A percentile compares a stretch with the other conserved stretches of the same genome.
These are phyloP conservation scores for Hydriomena furcata DNA, from an alignment of 2,888 invertebrate species.

Conservation along the genomic window DNA sequence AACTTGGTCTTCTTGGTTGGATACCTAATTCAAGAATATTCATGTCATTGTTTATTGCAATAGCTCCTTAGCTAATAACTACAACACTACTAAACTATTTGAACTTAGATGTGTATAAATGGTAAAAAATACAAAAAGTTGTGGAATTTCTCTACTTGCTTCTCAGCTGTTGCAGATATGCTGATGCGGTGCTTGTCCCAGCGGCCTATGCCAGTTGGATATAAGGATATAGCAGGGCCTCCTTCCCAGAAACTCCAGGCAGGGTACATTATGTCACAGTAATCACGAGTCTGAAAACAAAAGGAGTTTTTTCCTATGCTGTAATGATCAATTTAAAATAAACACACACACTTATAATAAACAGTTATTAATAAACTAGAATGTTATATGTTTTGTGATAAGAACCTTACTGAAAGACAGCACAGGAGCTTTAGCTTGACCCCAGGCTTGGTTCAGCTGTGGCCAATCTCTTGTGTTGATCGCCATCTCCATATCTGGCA, in stretches of 20 bases:
- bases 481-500: conserved; percentile 93
- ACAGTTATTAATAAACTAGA: background rate
- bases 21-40: no score
- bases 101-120: no score
- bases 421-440: conserved; percentile 87
- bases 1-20: no score
- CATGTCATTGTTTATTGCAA: no score
- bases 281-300: conserved; percentile 85
- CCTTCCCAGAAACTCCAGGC: conserved; percentile 99
- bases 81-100: no score
- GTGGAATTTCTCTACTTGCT: conserved; percentile 52
- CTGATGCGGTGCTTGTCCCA: conserved; percentile 94
- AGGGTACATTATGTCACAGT: conserved; percentile 96
- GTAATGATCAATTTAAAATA: background rate
- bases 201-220: conserved; percentile 96
- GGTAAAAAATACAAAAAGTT: background rate
- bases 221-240: conserved; percentile 96
- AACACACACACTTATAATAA: background rate
- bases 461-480: conserved; percentile 98
- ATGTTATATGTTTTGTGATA: conserved; percentile 8
- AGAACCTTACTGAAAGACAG: conserved; percentile 97
- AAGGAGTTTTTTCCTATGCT: background rate
- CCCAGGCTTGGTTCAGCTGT: conserved; percentile 87
- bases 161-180: conserved; percentile 86
- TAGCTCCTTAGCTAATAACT: no score